Evolutionary conservation across 2,797 vertebrate genomes (phyloP), one percentile per base, ranked within the genome.

Genomic region (Sebastes itinus): DNA sequence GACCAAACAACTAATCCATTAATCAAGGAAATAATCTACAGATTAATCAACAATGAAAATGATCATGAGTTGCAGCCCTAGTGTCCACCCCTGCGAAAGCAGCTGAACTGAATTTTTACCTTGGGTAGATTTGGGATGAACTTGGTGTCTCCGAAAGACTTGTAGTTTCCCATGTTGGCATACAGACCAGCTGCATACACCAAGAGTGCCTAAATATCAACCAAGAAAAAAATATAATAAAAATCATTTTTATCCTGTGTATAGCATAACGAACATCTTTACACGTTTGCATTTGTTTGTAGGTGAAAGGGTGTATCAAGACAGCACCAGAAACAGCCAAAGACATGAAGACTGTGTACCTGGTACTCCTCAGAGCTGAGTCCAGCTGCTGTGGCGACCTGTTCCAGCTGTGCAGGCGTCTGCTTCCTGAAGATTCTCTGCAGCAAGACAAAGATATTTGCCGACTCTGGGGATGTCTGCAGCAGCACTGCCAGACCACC

Each of bases 101-200:
- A 77, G n/a, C 11, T 72, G 1, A 30, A 35, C 9, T 33, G 25
- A 13, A 75, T 30, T 59, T 68, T 94, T 85, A 98, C 97, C 96
- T 97, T 96, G 10, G 97, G 95, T 22, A 99, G 85, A 87, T 97
- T 98, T 77, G 97, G 97, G 68, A 99, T 94, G 87, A 99, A 99
- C 90, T 99, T 99, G 38, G 97, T 98, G 93, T 99, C 97, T 13
- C 97, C 97, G 7, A 99, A 98, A 27, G 97, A 99, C 84, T 99
- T 99, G 92, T 99, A 99, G 94, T 99, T 99, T 70, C 97, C 97
- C 97, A 98, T 99, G 92, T 99, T 99, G 93, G 97, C 96, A 87
- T 97, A 99, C 71, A 98, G 86, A 12, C 97, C 97, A 0, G 97
- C 97, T 30, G 97, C 90, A 78, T 97, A 99, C 42, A 98, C 97